A percentile compares a stretch with the other conserved stretches of the same genome.
These are phyloP conservation scores for Andrena hattorfiana DNA, from an alignment of 2,888 invertebrate species.

Conservation along the genomic window DNA sequence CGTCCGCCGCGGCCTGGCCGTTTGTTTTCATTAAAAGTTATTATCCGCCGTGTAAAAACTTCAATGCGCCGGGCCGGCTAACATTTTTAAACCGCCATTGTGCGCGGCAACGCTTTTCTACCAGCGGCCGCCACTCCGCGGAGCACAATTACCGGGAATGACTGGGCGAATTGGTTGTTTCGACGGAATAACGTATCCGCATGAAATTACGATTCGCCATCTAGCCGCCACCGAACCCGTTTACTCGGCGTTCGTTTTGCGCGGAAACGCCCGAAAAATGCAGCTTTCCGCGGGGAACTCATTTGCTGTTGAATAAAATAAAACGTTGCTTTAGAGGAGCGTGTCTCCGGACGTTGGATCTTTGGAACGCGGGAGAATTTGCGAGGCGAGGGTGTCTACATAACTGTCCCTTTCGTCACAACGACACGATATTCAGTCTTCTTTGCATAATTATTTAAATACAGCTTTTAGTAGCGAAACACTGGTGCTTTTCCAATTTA, in stretches of 20 bases:
- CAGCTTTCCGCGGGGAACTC: not conserved
- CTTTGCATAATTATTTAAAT: too few relatives aligned
- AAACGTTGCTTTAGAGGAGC: not conserved
- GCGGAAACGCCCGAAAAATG: conserved; percentile 4
- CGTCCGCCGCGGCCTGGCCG: conserved; percentile 29
- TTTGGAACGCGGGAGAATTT: too few relatives aligned
- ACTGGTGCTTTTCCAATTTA: too few relatives aligned
- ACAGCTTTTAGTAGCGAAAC: too few relatives aligned
- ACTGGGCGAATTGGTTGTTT: conserved; percentile 59
- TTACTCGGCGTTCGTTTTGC: conserved; percentile 25
- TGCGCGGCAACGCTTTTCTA: conserved; percentile 51
- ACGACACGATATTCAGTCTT: too few relatives aligned
- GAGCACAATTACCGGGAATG: conserved; percentile 59
- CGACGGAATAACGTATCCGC: conserved; percentile 58
- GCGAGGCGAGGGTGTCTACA: too few relatives aligned
- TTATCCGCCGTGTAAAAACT: conserved; percentile 66
- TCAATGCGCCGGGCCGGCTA: conserved; percentile 54
- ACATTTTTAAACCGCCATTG: conserved; percentile 67
- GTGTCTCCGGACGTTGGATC: too few relatives aligned
- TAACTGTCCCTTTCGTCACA: too few relatives aligned
- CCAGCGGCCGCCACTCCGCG: not conserved
- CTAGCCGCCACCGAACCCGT: conserved; percentile 24
- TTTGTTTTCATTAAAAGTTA: conserved; percentile 74
- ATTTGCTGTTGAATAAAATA: not conserved
- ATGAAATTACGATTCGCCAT: conserved; percentile 59